phyloP scores from a whole-genome alignment of 2,888 invertebrate genomes.

The Hecatera dysodea region DNA sequence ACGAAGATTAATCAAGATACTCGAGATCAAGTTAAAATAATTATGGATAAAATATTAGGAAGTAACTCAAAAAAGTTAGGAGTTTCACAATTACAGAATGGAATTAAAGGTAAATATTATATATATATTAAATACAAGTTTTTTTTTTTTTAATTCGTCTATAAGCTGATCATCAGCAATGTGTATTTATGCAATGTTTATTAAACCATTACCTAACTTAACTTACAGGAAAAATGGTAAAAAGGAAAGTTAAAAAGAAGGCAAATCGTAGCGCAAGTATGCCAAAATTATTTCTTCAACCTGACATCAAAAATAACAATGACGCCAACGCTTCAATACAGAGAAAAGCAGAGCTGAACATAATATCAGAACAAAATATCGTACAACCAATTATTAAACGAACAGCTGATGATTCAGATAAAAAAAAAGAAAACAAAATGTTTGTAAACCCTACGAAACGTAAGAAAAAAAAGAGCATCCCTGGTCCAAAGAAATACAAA shows the following conservation, averaged over 20 bases:
- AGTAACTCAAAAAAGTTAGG: slow-evolving; percentile 75
- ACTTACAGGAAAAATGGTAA: slow-evolving; percentile 77
- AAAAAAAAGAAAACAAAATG: background rate
- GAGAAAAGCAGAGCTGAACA: background rate
- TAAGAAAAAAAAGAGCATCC: background rate
- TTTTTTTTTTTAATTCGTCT: background rate
- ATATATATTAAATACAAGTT: background rate
- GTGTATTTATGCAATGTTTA: background rate
- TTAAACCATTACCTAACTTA: background rate
- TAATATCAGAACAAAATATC: background rate
- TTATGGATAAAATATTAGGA: slow-evolving; percentile 83
- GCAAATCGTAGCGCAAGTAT: slow-evolving; percentile 17
- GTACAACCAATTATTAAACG: slow-evolving; percentile 2
- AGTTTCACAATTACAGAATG: slow-evolving; percentile 81
- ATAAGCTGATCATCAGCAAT: background rate
- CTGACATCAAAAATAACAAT: slow-evolving; percentile 13
- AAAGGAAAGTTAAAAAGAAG: slow-evolving; percentile 75
- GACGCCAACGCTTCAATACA: slow-evolving; percentile 14
- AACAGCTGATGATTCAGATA: background rate
- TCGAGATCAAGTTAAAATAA: slow-evolving; percentile 83
- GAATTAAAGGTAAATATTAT: slow-evolving; percentile 82
- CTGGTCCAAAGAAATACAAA: slow-evolving; percentile 24
- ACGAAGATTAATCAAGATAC: slow-evolving; percentile 55
- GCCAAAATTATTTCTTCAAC: slow-evolving; percentile 19
- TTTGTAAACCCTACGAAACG: background rate